Base-by-base conservation (phyloP, 2,888 invertebrate species). In the Plebejus anna region DNA sequence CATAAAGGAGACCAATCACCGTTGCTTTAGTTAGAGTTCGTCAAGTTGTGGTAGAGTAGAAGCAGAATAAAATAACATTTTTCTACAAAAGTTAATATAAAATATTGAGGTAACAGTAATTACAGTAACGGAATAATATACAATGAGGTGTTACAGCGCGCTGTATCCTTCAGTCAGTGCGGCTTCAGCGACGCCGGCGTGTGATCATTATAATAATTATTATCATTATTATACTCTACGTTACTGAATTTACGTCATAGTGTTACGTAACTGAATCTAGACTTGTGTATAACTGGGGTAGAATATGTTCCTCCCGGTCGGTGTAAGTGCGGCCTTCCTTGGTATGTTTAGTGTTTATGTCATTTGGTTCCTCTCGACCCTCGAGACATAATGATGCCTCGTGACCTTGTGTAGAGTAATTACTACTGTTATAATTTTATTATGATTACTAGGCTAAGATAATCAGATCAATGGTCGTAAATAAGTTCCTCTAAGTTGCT, bases 91-190 rank as follows among this genome's bases (percentile, higher is more conserved):
- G 55, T 55, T 55, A 55, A 0, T 55, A 5, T 47, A 11, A n/a
- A 59, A n/a, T 7, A 59, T 22, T 7, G 13, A 22, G 59, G 7
- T 22, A 59, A 59, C 47, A 47, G 47, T n/a, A n/a, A 6, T 22
- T 59, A 59, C 13, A 3, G 61, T 66, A 59, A 59, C 59, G 59
- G 59, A 22, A 59, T 59, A 9, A 2, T 32, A 66, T 61, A 61
- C 28, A 66, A 28, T 66, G 1, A 9, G 66, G 13, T 28, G 32
- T 13, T 66, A 36, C 16, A 9, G 11, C 32, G 66, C 61, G 59
- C 57, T 59, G 28, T 36, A 32, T 11, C 66, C 66, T 66, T 66
- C 66, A 61, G 28, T 22, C 61, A 66, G 66, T 66, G 32, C 66
- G 66, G 32, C 32, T 66, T 66, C 66, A 36, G 66, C 66, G 66